phyloP scores from a whole-genome alignment of 2,888 invertebrate species.

The Acrobasis repandana region DNA sequence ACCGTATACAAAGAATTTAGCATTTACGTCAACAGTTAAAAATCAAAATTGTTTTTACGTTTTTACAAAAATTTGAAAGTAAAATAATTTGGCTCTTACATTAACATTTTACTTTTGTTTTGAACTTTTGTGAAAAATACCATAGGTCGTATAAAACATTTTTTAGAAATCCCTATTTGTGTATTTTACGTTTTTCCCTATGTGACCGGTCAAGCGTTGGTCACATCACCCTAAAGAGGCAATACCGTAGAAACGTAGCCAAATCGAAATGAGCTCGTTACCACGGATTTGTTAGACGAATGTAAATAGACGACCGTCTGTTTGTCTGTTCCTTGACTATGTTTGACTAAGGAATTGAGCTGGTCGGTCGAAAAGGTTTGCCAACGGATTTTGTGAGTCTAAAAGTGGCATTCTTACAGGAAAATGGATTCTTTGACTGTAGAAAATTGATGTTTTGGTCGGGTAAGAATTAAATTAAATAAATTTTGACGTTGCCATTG shows the following conservation, averaged over 20 bases:
- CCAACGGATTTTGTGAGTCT: constrained; percentile 38
- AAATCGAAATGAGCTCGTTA: constrained; percentile 57
- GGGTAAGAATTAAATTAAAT: not conserved
- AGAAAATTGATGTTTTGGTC: not conserved
- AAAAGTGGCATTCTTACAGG: constrained; percentile 30
- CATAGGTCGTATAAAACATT: no score
- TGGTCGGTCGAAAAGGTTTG: constrained; percentile 44
- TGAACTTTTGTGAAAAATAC: no score
- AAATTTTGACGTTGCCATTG: not conserved
- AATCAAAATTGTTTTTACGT: no score
- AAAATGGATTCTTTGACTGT: constrained; percentile 25
- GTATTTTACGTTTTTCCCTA: not conserved
- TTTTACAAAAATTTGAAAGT: no score
- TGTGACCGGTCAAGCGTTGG: constrained; percentile 2
- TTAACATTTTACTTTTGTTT: no score
- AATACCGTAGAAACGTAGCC: constrained; percentile 40
- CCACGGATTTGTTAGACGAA: constrained; percentile 57
- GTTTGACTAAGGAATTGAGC: constrained; percentile 60
- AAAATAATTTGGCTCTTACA: no score
- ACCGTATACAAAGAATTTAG: no score
- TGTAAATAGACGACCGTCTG: constrained; percentile 55
- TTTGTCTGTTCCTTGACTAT: constrained; percentile 66
- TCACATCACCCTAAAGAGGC: constrained; percentile 11
- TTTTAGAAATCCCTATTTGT: no score
- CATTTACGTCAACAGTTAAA: no score